These are phyloP conservation scores for Hycleus phaleratus DNA, from an alignment of 1,140 invertebrate species.

Conservation along the genomic window DNA sequence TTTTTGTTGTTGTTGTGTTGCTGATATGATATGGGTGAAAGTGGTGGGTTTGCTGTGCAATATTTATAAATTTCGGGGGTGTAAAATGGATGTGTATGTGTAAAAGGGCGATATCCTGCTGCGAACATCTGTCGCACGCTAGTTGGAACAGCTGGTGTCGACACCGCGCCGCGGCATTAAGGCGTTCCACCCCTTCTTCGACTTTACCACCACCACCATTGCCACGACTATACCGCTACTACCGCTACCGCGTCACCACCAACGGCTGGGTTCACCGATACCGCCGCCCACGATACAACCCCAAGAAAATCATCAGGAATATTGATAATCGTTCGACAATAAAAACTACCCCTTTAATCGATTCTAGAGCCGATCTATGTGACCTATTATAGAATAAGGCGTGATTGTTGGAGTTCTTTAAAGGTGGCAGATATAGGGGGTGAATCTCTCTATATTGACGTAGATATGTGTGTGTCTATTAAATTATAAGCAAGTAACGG, in stretches of 20 bases:
- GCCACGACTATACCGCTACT: conserved; percentile 16
- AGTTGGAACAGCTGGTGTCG: conserved; percentile 8
- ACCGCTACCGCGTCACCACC: conserved; percentile 18
- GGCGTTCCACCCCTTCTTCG: conserved; percentile 4
- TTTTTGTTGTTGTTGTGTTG: too few species aligned
- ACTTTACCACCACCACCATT: conserved; percentile 9
- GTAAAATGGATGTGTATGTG: too few species aligned
- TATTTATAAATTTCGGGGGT: too few species aligned
- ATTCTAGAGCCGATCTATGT: neutral
- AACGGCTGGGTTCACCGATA: neutral
- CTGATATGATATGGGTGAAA: too few species aligned
- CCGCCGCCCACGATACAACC: too few species aligned
- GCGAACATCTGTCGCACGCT: conserved; percentile 9
- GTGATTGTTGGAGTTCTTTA: too few species aligned
- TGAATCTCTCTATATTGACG: too few species aligned
- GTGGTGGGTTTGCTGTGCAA: too few species aligned
- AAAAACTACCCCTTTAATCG: too few species aligned
- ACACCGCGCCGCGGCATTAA: conserved; percentile 7
- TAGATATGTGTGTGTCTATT: conserved; percentile 11
- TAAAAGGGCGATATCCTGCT: neutral
- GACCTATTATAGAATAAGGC: conserved; percentile 1
- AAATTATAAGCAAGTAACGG: conserved; percentile 35
- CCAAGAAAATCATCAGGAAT: too few species aligned
- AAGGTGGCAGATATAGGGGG: too few species aligned
- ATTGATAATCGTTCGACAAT: too few species aligned